Percentiles rank a stretch among this genome's conserved stretches.
These are phyloP conservation scores for Novumbra hubbsi DNA, from an alignment of 2,797 vertebrate genomes.

Conservation along the genomic window DNA sequence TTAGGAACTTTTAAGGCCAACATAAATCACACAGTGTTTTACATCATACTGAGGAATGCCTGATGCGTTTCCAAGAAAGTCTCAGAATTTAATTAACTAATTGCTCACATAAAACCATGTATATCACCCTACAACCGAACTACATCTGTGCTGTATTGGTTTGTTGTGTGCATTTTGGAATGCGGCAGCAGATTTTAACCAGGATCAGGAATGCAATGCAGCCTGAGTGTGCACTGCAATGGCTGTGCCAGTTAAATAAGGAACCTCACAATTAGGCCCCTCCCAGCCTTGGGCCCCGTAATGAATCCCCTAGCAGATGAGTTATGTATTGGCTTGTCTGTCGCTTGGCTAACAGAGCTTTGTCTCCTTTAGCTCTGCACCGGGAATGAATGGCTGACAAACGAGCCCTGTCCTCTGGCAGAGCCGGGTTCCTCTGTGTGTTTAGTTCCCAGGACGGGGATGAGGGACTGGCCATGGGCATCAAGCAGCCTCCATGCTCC, in stretches of 20 bases:
- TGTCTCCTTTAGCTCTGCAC: slow-evolving; percentile 36
- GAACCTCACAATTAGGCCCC: slow-evolving; percentile 40
- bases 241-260: slow-evolving; percentile 43
- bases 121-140: slow-evolving; percentile 7
- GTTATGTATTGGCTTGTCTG: slow-evolving; percentile 47
- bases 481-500: not conserved
- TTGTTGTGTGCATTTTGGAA: not conserved
- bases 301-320: slow-evolving; percentile 48
- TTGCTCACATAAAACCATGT: slow-evolving; percentile 1
- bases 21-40: slow-evolving; percentile 37
- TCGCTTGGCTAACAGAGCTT: slow-evolving; percentile 40
- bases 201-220: slow-evolving; percentile 24
- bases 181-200: slow-evolving; percentile 8
- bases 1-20: slow-evolving; percentile 4
- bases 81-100: slow-evolving; percentile 17
- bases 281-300: slow-evolving; percentile 27
- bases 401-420: slow-evolving; percentile 34
- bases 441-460: slow-evolving; percentile 1
- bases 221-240: slow-evolving; percentile 7
- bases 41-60: slow-evolving; percentile 18
- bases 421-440: not conserved
- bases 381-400: slow-evolving; percentile 41
- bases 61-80: slow-evolving; percentile 15
- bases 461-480: not conserved
- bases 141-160: not conserved